A percentile compares a stretch with the other conserved stretches of the same genome.
These are phyloP conservation scores for Scatophagus argus DNA, from an alignment of 2,113 vertebrate genomes.

Conservation along the genomic window DNA sequence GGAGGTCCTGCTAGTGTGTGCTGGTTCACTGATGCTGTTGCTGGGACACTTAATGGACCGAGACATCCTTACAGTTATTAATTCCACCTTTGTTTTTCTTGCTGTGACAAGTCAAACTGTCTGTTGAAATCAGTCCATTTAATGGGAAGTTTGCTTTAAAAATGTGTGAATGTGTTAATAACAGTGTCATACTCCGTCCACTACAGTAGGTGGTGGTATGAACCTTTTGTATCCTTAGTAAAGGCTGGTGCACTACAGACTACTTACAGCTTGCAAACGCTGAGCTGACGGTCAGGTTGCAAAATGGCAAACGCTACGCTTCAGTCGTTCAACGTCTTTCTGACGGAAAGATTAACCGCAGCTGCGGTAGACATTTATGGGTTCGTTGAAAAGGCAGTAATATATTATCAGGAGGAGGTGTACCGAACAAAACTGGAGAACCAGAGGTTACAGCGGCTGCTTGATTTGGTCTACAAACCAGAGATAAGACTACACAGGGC, in stretches of 20 bases:
- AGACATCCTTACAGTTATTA: too few relatives aligned
- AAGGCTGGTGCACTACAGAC: neutral
- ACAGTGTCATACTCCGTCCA: neutral
- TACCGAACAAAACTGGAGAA: constrained; percentile 57
- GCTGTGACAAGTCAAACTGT: too few relatives aligned
- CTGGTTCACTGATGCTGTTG: too few relatives aligned
- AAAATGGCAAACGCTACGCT: constrained; percentile 49
- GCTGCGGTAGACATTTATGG: constrained; percentile 68
- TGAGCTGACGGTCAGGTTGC: neutral
- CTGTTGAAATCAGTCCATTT: too few relatives aligned
- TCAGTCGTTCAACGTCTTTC: constrained; percentile 63
- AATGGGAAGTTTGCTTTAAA: too few relatives aligned
- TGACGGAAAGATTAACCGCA: constrained; percentile 60
- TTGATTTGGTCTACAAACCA: constrained; percentile 63
- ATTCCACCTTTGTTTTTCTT: too few relatives aligned
- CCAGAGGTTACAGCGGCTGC: constrained; percentile 62
- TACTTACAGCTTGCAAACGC: neutral
- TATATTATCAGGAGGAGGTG: constrained; percentile 63
- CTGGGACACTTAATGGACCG: too few relatives aligned
- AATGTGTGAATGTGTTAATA: neutral
- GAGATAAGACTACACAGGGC: constrained; percentile 55
- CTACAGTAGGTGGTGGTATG: constrained; percentile 17
- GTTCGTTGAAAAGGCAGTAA: constrained; percentile 54
- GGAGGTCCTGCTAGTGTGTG: too few relatives aligned
- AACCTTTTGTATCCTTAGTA: too few relatives aligned